These are phyloP conservation scores for Lutraria lutraria DNA, from an alignment of 2,888 invertebrate species.

Conservation along the genomic window DNA sequence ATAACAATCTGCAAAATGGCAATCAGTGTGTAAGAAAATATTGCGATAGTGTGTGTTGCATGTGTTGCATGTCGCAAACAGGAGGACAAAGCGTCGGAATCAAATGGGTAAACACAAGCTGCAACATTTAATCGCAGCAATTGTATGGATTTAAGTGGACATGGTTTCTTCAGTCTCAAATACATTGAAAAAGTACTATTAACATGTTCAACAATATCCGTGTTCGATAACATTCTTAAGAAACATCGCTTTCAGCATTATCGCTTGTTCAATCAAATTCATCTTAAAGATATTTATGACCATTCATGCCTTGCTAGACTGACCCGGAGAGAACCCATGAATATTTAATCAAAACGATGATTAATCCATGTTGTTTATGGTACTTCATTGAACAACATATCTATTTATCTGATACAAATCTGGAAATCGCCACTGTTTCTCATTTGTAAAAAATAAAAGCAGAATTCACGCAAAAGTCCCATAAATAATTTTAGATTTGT, in stretches of 20 bases:
- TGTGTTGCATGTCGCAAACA: too few species aligned
- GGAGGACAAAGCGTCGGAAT: too few species aligned
- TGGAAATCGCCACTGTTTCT: neutral
- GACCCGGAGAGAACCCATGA: neutral
- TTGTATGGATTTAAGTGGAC: too few species aligned
- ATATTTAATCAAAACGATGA: conserved; percentile 21
- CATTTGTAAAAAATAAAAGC: neutral
- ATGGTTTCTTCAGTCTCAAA: too few species aligned
- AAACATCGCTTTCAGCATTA: neutral
- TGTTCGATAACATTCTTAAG: neutral
- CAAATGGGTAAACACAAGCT: too few species aligned
- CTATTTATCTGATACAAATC: neutral
- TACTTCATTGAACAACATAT: neutral
- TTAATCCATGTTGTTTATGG: conserved; percentile 1
- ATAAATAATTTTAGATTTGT: too few species aligned
- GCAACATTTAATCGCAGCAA: too few species aligned
- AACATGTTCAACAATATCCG: too few species aligned
- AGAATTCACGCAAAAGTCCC: neutral
- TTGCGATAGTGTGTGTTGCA: too few species aligned
- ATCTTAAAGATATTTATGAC: neutral
- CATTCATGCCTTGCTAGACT: neutral
- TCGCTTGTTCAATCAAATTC: neutral
- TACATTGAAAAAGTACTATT: too few species aligned
- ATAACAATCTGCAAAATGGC: too few species aligned
- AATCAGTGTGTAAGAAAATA: too few species aligned